These are phyloP conservation scores for Candidula unifasciata DNA, from an alignment of 2,888 invertebrate species.

Conservation along the genomic window DNA sequence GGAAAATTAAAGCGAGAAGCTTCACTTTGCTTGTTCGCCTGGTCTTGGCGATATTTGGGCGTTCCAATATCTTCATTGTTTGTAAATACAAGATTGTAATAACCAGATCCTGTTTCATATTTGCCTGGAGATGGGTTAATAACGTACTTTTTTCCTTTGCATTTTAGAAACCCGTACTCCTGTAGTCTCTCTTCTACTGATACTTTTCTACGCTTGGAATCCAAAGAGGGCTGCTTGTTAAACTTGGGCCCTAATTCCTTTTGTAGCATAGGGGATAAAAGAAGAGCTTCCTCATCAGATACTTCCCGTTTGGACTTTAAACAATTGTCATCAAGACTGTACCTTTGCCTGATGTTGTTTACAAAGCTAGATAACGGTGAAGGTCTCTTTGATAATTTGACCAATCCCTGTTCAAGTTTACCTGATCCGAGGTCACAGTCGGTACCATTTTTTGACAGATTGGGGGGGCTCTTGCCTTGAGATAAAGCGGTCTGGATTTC, in stretches of 20 bases:
- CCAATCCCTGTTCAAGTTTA: background rate
- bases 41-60: background rate
- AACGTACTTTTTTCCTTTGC: slow-evolving; percentile 7
- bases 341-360: background rate
- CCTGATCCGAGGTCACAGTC: background rate
- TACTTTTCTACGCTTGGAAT: background rate
- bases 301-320: background rate
- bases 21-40: background rate
- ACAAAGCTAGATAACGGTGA: slow-evolving; percentile 14
- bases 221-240: background rate
- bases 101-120: slow-evolving; percentile 2
- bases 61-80: background rate
- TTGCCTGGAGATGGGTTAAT: slow-evolving; percentile 35
- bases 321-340: slow-evolving; percentile 21
- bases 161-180: slow-evolving; percentile 37
- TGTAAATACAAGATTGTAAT: background rate
- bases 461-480: background rate
- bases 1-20: background rate
- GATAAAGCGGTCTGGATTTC: background rate
- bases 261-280: background rate
- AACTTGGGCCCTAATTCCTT: background rate
- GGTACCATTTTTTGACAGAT: background rate
- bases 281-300: background rate
- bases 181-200: slow-evolving; percentile 20
- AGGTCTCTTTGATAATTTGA: background rate